phyloP scores from a whole-genome alignment of 2,113 vertebrate species.

The Indicator maculatus region DNA sequence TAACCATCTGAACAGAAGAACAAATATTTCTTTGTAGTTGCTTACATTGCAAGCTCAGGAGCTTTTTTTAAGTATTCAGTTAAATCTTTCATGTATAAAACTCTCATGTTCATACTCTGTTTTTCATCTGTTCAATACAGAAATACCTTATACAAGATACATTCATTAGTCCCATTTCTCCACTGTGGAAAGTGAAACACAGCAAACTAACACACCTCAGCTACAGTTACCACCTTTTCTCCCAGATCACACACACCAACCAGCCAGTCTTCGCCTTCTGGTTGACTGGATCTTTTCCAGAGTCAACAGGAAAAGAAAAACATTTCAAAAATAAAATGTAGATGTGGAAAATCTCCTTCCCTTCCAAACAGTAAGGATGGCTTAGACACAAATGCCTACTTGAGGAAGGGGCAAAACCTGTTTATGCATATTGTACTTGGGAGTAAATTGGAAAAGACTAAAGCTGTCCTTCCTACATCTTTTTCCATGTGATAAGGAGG shows the following conservation, averaged over 20 bases:
- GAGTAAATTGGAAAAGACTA: neutral
- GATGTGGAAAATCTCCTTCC: neutral
- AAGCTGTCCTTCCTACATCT: neutral
- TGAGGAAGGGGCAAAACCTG: conserved; percentile 25
- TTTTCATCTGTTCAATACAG: neutral
- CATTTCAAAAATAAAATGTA: neutral
- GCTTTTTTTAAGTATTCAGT: neutral
- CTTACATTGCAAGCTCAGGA: neutral
- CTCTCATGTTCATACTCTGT: neutral
- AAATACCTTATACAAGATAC: neutral
- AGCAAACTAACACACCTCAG: neutral
- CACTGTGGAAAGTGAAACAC: neutral
- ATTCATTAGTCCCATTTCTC: neutral
- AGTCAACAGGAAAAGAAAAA: neutral
- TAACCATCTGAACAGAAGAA: neutral
- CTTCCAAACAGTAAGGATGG: neutral
- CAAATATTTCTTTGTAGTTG: neutral
- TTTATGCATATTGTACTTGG: neutral
- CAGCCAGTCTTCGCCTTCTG: neutral
- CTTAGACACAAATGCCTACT: neutral
- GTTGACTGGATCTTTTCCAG: neutral
- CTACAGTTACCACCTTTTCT: neutral
- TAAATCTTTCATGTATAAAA: neutral
- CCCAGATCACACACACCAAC: neutral
- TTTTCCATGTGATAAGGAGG: neutral